Percentiles rank a stretch among this genome's conserved stretches.
Evolutionary conservation across 2,113 vertebrate genomes (phyloP).

Genomic region (Ammodytes dubius): DNA sequence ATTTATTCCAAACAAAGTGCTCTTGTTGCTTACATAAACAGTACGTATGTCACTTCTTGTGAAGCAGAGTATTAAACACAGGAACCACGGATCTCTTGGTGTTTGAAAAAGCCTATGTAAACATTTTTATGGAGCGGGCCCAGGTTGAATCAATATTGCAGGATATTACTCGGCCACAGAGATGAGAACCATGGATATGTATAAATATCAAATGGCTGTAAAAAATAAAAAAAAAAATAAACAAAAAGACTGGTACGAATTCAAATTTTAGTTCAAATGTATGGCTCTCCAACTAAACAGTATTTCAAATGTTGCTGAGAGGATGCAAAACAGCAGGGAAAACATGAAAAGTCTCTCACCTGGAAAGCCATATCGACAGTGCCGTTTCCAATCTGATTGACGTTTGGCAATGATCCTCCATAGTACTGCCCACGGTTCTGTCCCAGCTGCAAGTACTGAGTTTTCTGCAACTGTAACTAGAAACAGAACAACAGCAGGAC

Average conservation of each 20-base stretch:
- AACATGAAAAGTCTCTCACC: constrained; percentile 78
- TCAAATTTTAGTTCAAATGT: neutral
- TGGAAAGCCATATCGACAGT: constrained; percentile 91
- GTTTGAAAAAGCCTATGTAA: constrained; percentile 30
- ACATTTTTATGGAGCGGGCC: constrained; percentile 7
- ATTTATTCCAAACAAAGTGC: constrained; percentile 25
- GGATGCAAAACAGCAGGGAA: neutral
- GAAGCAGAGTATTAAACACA: constrained; percentile 2
- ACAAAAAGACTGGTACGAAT: constrained; percentile 1
- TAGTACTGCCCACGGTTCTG: constrained; percentile 94
- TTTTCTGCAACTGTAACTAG: constrained; percentile 94
- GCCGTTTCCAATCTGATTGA: constrained; percentile 93
- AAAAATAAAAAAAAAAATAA: neutral
- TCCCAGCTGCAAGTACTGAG: constrained; percentile 94
- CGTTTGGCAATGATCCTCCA: constrained; percentile 94
- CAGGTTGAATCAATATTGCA: constrained; percentile 14
- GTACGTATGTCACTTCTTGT: neutral
- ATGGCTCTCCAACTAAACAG: too few relatives aligned
- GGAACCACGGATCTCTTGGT: neutral
- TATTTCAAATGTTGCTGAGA: neutral
- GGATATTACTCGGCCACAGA: constrained; percentile 4
- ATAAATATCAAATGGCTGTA: constrained; percentile 15
- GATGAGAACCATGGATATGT: neutral
- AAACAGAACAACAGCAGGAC: constrained; percentile 25
- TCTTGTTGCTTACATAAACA: constrained; percentile 26